These are phyloP conservation scores for Atrina japonica DNA, from an alignment of 2,888 invertebrate species.

Conservation along the genomic window DNA sequence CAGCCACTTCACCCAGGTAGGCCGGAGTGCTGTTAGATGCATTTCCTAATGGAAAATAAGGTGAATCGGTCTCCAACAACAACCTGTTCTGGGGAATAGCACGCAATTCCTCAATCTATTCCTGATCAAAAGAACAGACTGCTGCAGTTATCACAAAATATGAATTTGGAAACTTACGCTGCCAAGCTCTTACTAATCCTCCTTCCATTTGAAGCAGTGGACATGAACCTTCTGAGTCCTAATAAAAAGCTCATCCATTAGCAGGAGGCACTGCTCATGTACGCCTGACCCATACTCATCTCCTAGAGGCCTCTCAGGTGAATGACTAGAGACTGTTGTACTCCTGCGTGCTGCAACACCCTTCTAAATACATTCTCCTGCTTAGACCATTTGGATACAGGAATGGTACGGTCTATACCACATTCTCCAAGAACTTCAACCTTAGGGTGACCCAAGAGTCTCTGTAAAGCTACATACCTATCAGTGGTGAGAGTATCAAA, in stretches of 20 bases:
- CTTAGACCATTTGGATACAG: background rate
- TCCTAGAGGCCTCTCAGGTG: slow-evolving; percentile 5
- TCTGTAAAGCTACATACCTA: background rate
- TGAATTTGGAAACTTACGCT: background rate
- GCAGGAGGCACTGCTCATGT: background rate
- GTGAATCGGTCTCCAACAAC: background rate
- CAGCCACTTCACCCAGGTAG: too few relatives aligned
- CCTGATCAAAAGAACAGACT: background rate
- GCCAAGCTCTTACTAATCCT: background rate
- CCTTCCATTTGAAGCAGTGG: slow-evolving; percentile 5
- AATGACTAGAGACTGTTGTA: slow-evolving; percentile 10
- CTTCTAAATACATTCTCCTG: slow-evolving; percentile 7
- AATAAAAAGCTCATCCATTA: background rate
- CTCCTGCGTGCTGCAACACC: background rate
- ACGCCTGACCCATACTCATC: background rate
- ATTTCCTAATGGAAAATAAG: slow-evolving; percentile 2
- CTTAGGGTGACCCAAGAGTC: background rate
- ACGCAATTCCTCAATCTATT: background rate
- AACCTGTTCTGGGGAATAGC: background rate
- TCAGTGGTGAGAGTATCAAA: background rate
- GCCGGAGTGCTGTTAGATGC: too few relatives aligned
- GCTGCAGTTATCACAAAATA: slow-evolving; percentile 1
- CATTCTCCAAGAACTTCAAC: slow-evolving; percentile 9
- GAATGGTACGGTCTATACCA: slow-evolving; percentile 12
- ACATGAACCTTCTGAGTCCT: slow-evolving; percentile 1